Conservation (phyloP, 2,113 vertebrate species). For the Centropristis striata region DNA sequence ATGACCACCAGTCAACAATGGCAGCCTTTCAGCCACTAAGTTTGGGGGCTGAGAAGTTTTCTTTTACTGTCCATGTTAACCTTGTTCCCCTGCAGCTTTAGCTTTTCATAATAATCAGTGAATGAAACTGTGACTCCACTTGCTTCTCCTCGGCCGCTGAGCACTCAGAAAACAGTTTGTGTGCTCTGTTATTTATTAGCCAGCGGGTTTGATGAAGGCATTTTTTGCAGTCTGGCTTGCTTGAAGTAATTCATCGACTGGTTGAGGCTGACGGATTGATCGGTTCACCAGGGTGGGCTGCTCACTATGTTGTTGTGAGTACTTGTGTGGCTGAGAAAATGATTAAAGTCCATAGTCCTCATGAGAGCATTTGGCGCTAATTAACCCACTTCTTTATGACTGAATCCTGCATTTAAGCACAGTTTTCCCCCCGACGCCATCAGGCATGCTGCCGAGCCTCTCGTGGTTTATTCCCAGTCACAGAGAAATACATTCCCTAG, state of each 20-base stretch:
- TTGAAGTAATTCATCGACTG: constrained; percentile 50
- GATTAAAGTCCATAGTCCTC: constrained; percentile 48
- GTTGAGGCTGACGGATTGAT: constrained; percentile 41
- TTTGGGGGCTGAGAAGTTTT: not conserved
- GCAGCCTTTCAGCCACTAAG: constrained; percentile 1
- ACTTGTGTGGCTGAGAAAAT: constrained; percentile 38
- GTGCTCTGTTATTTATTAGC: constrained; percentile 51
- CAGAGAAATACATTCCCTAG: constrained; percentile 23
- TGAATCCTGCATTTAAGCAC: constrained; percentile 20
- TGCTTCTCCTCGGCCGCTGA: constrained; percentile 4
- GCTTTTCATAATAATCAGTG: not conserved
- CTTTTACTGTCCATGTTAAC: constrained; percentile 8
- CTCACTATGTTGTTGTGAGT: constrained; percentile 14
- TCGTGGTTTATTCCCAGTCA: constrained; percentile 2
- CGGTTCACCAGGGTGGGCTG: constrained; percentile 21
- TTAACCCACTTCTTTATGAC: constrained; percentile 50
- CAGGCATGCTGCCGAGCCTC: not conserved
- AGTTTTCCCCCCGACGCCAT: constrained; percentile 28
- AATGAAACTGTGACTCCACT: not conserved
- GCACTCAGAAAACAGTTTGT: constrained; percentile 17
- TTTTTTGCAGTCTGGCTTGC: constrained; percentile 39
- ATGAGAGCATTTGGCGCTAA: constrained; percentile 49
- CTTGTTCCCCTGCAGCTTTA: constrained; percentile 1
- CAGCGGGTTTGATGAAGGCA: constrained; percentile 27
- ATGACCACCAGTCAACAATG: constrained; percentile 32